Percentiles rank a stretch among this genome's conserved stretches.
Evolutionary conservation across 1,140 invertebrate genomes (phyloP).

Genomic region (Macrostomum lignano): DNA sequence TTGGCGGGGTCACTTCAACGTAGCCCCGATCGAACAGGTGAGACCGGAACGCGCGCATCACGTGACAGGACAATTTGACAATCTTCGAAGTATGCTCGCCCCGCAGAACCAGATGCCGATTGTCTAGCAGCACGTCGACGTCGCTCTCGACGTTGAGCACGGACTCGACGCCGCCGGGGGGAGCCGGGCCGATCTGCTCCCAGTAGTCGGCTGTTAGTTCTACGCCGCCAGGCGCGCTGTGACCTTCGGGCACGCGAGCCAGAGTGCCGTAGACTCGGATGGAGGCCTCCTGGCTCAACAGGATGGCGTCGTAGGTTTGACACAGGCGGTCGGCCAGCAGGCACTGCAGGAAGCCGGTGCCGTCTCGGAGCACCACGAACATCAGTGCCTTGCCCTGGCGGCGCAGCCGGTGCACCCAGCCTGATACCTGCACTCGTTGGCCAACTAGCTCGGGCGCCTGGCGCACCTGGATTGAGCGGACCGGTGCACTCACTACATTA

Average conservation of each 20-base stretch:
- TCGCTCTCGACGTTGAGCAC: slow-evolving; percentile 87
- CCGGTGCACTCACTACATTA: too few species aligned
- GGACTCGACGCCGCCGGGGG: slow-evolving; percentile 79
- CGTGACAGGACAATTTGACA: slow-evolving; percentile 53
- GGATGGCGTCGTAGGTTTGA: slow-evolving; percentile 66
- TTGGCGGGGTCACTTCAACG: slow-evolving; percentile 65
- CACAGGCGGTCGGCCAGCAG: slow-evolving; percentile 59
- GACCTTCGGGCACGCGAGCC: slow-evolving; percentile 56
- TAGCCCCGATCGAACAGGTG: slow-evolving; percentile 62
- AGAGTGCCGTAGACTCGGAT: slow-evolving; percentile 49
- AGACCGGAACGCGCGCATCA: slow-evolving; percentile 64
- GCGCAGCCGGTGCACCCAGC: background rate
- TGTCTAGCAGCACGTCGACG: slow-evolving; percentile 83
- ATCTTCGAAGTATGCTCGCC: slow-evolving; percentile 86
- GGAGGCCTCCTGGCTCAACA: slow-evolving; percentile 62
- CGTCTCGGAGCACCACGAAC: slow-evolving; percentile 77
- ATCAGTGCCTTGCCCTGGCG: slow-evolving; percentile 48
- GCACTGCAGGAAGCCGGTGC: slow-evolving; percentile 73
- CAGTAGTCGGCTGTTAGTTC: slow-evolving; percentile 78
- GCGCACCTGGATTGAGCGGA: too few species aligned
- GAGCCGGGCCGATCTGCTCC: slow-evolving; percentile 60
- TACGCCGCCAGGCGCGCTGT: slow-evolving; percentile 77
- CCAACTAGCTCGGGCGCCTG: too few species aligned
- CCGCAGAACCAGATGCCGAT: slow-evolving; percentile 57
- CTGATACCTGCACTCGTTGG: background rate